phyloP scores from a whole-genome alignment of 1,140 invertebrate genomes.

The Drosophila teissieri region DNA sequence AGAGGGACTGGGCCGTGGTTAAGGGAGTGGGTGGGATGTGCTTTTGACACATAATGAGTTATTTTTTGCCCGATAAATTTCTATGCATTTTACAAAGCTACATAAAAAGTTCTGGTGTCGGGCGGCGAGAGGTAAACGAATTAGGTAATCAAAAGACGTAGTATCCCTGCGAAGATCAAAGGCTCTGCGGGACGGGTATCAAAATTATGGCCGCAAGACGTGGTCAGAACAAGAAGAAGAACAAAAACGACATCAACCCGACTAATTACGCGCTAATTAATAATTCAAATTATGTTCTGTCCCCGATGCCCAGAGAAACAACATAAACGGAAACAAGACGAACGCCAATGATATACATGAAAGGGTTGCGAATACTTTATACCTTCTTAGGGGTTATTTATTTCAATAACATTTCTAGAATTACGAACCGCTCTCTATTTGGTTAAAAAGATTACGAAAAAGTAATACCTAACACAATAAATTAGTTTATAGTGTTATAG shows the following conservation, averaged over 20 bases:
- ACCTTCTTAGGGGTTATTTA: slow-evolving; percentile 5
- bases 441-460: no score
- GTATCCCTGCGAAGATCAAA: slow-evolving; percentile 64
- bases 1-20: slow-evolving; percentile 6
- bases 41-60: slow-evolving; percentile 78
- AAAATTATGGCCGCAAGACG: slow-evolving; percentile 76
- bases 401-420: no score
- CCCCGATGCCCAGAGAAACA: slow-evolving; percentile 32
- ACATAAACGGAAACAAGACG: slow-evolving; percentile 37
- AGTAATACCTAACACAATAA: no score
- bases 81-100: slow-evolving; percentile 35
- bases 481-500: no score
- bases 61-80: slow-evolving; percentile 69
- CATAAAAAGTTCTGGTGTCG: slow-evolving; percentile 33
- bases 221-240: slow-evolving; percentile 41
- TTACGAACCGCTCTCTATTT: no score
- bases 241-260: slow-evolving; percentile 51
- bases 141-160: slow-evolving; percentile 79
- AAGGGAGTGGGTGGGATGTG: not conserved
- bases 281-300: slow-evolving; percentile 79
- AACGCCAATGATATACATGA: not conserved
- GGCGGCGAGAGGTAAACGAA: slow-evolving; percentile 65
- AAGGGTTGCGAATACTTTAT: slow-evolving; percentile 13
- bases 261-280: slow-evolving; percentile 81
- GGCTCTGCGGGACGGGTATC: slow-evolving; percentile 40